Evolutionary conservation across 2,113 vertebrate genomes (phyloP).

Genomic region (Alectura lathami): DNA sequence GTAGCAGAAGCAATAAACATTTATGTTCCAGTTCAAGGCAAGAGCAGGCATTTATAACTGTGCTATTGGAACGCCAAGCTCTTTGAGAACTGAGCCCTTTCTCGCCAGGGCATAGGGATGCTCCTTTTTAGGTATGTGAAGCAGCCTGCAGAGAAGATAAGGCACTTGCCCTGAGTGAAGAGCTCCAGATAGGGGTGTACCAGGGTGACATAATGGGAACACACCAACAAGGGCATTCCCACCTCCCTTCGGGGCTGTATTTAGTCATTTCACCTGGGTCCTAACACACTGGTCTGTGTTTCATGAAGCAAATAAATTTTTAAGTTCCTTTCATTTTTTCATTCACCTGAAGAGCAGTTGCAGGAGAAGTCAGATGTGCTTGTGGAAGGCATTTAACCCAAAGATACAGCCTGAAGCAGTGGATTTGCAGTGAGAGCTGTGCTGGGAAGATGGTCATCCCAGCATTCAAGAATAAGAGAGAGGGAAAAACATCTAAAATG

Average conservation of each 20-base stretch:
- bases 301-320: background rate
- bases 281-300: background rate
- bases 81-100: background rate
- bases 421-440: background rate
- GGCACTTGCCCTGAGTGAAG: background rate
- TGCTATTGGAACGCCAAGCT: background rate
- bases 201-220: background rate
- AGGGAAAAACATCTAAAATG: background rate
- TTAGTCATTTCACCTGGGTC: background rate
- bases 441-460: background rate
- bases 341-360: background rate
- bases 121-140: background rate
- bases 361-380: background rate
- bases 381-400: background rate
- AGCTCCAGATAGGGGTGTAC: background rate
- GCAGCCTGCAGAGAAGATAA: background rate
- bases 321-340: background rate
- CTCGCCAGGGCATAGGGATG: background rate
- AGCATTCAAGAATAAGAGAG: background rate
- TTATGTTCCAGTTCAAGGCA: conserved; percentile 19
- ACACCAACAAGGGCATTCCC: background rate
- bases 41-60: background rate
- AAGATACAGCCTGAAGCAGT: background rate
- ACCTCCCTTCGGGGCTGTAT: background rate
- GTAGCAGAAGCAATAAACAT: conserved; percentile 30